Base-by-base conservation (phyloP, 2,797 vertebrate genomes). In the Poecilia wingei region DNA sequence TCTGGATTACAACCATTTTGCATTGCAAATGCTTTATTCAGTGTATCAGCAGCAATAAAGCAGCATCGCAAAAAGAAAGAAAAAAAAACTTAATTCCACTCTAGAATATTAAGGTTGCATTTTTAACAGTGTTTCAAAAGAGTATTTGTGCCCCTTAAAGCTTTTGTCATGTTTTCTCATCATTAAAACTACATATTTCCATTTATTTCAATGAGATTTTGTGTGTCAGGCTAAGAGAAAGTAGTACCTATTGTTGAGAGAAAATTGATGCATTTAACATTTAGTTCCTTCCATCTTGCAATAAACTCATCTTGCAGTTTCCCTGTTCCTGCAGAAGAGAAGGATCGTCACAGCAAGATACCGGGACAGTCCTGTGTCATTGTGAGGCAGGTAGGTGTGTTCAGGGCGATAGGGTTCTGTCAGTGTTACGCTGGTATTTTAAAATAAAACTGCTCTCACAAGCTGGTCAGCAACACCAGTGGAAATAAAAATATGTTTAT, bases 1-100 rank as follows among this genome's bases (percentile, higher is more conserved):
- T 72, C 47, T 77, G 16, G 61, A 77, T 80, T 80, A 72, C 79
- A 82, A 84, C n/a, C 76, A 73, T n/a, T 81, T 82, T 81, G 68
- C 68, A 75, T 77, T 78, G 68, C 51, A 74, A 59, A 66, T 43
- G 61, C 76, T 82, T 80, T 41, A 78, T 82, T 75, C n/a, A 7
- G 41, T 45, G 43, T 41, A 70, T 71, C 79, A 47, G 47, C 78
- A 41, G 74, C 74, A 78, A 51, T 64, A 83, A 80, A 84, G 55
- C 43, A n/a, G 61, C 12, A n/a, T 69, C 5, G 4, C 13, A 13
- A n/a, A n/a, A 69, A n/a, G 1, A 22, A 41, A 13, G 6, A 43
- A 22, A 41, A 25, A 41, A 41, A 6, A 33, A 7, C 3, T 10
- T 22, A 0, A 39, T 39, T 64, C 28, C 14, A 61, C 5, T 33